phyloP scores from a whole-genome alignment of 1,140 invertebrate species.

The Ptiloglossa arizonensis region DNA sequence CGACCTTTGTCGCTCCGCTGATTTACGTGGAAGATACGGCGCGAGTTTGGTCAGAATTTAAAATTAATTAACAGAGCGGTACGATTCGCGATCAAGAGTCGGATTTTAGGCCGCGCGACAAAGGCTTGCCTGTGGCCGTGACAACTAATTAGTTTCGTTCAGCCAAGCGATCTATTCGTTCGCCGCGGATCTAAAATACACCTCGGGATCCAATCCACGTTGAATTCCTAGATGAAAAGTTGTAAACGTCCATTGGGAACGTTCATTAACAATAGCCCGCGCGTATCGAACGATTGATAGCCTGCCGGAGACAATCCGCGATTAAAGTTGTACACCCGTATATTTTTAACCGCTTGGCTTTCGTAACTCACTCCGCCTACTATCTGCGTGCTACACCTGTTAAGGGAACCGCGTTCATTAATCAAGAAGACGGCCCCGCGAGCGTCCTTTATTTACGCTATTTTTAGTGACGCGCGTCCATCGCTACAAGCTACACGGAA shows the following conservation, averaged over 20 bases:
- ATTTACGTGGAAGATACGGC: too few species aligned
- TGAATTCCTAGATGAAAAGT: not conserved
- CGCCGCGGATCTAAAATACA: not conserved
- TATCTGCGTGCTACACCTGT: not conserved
- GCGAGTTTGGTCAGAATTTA: too few species aligned
- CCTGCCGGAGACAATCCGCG: not conserved
- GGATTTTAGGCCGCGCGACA: too few species aligned
- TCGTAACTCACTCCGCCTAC: not conserved
- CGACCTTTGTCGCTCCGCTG: too few species aligned
- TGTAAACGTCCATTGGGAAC: not conserved
- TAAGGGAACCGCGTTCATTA: not conserved
- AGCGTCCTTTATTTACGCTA: slow-evolving; percentile 3
- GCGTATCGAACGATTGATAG: not conserved
- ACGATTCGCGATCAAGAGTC: too few species aligned
- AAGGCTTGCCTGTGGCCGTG: too few species aligned
- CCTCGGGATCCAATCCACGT: not conserved
- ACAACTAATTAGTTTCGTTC: not conserved
- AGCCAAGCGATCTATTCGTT: not conserved
- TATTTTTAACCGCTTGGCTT: not conserved
- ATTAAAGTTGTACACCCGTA: not conserved
- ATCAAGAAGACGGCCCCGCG: not conserved
- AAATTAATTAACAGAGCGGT: too few species aligned
- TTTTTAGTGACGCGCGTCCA: not conserved
- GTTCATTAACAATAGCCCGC: not conserved
- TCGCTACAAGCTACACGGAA: not conserved